phyloP scores from a whole-genome alignment of 2,888 invertebrate species.

The Campoletis raptor region DNA sequence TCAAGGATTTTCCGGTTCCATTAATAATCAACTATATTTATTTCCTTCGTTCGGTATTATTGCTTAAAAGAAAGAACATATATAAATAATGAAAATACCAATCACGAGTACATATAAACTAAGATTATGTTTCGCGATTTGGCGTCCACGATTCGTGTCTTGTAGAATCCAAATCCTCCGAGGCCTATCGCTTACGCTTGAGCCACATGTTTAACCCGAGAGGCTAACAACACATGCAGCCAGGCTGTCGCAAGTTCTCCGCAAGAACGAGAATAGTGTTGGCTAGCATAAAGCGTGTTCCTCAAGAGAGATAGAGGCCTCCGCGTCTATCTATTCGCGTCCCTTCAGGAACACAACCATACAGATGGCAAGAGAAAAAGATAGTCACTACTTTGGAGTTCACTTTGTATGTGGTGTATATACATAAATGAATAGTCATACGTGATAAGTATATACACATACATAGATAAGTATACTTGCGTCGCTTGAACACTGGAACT shows the following conservation, averaged over 20 bases:
- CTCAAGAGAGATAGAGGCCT: constrained; percentile 48
- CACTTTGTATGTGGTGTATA: constrained; percentile 21
- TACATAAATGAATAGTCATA: background rate
- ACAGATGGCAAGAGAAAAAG: background rate
- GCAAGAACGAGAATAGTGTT: constrained; percentile 22
- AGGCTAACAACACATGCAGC: constrained; percentile 5
- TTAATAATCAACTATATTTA: background rate
- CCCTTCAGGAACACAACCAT: constrained; percentile 5
- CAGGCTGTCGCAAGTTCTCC: constrained; percentile 26
- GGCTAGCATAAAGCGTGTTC: constrained; percentile 53
- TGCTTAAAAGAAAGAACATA: background rate
- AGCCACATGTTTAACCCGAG: constrained; percentile 26
- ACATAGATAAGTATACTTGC: constrained; percentile 41
- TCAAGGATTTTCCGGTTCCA: background rate
- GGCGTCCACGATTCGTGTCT: constrained; percentile 24
- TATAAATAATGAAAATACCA: background rate
- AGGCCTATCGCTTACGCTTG: constrained; percentile 29
- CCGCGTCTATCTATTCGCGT: constrained; percentile 48
- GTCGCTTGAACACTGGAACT: constrained; percentile 71
- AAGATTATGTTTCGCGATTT: constrained; percentile 32
- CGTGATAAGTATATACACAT: constrained; percentile 32
- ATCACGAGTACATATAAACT: constrained; percentile 32
- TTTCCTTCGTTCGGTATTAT: background rate
- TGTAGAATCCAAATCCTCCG: constrained; percentile 36
- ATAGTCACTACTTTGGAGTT: constrained; percentile 20